Evolutionary conservation across 2,797 vertebrate genomes (phyloP).

Genomic region (Chaetophractus vellerosus): DNA sequence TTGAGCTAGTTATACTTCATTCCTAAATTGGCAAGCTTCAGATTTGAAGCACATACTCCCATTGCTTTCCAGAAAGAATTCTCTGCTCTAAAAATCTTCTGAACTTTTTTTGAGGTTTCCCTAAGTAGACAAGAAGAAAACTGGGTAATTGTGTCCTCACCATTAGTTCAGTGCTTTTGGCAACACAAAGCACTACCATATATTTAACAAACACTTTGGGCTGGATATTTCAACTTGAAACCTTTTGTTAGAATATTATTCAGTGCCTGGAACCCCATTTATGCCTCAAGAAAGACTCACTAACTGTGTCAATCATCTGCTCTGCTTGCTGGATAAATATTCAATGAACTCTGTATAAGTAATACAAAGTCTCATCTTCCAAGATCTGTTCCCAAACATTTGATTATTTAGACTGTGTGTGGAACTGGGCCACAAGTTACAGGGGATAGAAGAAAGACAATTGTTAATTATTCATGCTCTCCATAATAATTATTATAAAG

Average conservation of each 20-base stretch:
- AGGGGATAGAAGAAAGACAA: background rate
- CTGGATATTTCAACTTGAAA: background rate
- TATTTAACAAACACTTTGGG: conserved; percentile 8
- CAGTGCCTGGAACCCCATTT: background rate
- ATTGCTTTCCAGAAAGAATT: background rate
- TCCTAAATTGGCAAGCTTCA: background rate
- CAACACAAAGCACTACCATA: background rate
- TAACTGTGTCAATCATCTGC: background rate
- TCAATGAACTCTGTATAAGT: background rate
- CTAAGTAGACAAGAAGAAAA: background rate
- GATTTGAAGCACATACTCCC: background rate
- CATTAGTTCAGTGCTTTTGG: background rate
- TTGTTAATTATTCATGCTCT: background rate
- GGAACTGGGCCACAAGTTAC: background rate
- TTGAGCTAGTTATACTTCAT: background rate
- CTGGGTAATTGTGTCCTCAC: background rate
- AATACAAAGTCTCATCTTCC: background rate
- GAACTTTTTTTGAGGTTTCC: background rate
- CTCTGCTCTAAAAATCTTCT: background rate
- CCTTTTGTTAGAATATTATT: background rate
- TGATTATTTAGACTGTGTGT: background rate
- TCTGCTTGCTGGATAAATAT: conserved; percentile 7
- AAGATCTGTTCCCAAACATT: conserved; percentile 1
- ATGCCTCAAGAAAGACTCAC: background rate
- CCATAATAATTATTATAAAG: conserved; percentile 15